These are phyloP conservation scores for Autographa gamma DNA, from an alignment of 2,888 invertebrate genomes.

Conservation along the genomic window DNA sequence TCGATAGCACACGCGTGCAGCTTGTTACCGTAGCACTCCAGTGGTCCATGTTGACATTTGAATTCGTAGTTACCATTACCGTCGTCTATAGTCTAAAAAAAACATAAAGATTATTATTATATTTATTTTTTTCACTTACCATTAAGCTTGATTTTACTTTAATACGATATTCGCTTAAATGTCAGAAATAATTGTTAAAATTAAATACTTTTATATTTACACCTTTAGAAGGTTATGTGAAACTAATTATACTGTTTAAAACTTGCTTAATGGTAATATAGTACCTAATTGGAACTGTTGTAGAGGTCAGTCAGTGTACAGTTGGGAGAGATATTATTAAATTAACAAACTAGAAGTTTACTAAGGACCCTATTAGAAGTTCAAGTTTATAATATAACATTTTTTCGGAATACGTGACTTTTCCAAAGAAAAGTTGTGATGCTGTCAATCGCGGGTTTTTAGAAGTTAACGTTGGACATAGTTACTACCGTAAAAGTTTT, in stretches of 20 bases:
- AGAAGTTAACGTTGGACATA: neutral
- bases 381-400: neutral
- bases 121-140: too few species aligned
- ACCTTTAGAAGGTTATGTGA: too few species aligned
- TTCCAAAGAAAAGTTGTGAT: neutral
- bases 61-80: slow-evolving; percentile 76
- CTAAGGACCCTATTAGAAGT: neutral
- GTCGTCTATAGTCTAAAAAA: slow-evolving; percentile 52
- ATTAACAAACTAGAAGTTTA: neutral
- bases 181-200: too few species aligned
- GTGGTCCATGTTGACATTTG: slow-evolving; percentile 92
- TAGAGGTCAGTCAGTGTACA: too few species aligned
- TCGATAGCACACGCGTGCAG: slow-evolving; percentile 91
- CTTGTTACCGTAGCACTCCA: slow-evolving; percentile 93
- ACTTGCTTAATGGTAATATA: too few species aligned
- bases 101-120: neutral
- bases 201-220: too few species aligned
- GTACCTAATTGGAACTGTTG: too few species aligned
- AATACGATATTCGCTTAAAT: too few species aligned
- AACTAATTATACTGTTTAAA: too few species aligned
- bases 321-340: neutral
- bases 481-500: neutral
- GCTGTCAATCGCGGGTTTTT: neutral
- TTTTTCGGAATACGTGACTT: neutral
- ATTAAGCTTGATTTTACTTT: too few species aligned